phyloP scores from a whole-genome alignment of 2,888 invertebrate species.

The Ormyrus rosae region DNA sequence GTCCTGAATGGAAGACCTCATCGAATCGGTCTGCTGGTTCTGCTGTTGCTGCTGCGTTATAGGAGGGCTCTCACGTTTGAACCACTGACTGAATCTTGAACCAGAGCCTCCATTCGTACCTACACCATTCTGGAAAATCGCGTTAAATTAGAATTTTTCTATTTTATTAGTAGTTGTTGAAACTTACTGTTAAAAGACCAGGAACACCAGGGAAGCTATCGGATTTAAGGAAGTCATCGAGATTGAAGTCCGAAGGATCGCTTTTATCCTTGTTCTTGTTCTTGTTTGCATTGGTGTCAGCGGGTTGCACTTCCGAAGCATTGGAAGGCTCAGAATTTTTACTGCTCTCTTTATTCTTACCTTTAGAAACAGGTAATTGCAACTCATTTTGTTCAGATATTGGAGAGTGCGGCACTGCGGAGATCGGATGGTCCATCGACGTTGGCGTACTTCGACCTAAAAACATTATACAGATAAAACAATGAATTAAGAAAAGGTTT shows the following conservation, averaged over 20 bases:
- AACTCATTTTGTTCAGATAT: slow-evolving; percentile 70
- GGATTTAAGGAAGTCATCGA: slow-evolving; percentile 90
- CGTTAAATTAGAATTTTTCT: background rate
- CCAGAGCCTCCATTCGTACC: slow-evolving; percentile 78
- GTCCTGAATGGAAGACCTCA: slow-evolving; percentile 80
- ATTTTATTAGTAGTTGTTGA: background rate
- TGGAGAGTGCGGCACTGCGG: slow-evolving; percentile 71
- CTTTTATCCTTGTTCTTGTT: slow-evolving; percentile 56
- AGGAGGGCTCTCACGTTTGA: slow-evolving; percentile 83
- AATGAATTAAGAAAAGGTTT: too few relatives aligned
- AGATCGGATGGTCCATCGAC: slow-evolving; percentile 69
- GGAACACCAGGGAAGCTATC: slow-evolving; percentile 87
- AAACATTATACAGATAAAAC: background rate
- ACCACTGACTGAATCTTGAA: slow-evolving; percentile 89
- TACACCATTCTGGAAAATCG: slow-evolving; percentile 80
- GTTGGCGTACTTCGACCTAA: slow-evolving; percentile 74
- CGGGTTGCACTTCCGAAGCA: slow-evolving; percentile 62
- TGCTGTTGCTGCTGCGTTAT: slow-evolving; percentile 39
- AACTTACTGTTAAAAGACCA: slow-evolving; percentile 82
- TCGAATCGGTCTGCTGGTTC: slow-evolving; percentile 71
- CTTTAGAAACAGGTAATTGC: slow-evolving; percentile 59
- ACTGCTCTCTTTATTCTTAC: slow-evolving; percentile 59
- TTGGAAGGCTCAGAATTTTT: slow-evolving; percentile 57
- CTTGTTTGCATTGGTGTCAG: slow-evolving; percentile 56
- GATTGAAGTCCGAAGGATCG: slow-evolving; percentile 81